These are phyloP conservation scores for Neolamprologus ventralis DNA, from an alignment of 2,113 vertebrate genomes.

Conservation along the genomic window DNA sequence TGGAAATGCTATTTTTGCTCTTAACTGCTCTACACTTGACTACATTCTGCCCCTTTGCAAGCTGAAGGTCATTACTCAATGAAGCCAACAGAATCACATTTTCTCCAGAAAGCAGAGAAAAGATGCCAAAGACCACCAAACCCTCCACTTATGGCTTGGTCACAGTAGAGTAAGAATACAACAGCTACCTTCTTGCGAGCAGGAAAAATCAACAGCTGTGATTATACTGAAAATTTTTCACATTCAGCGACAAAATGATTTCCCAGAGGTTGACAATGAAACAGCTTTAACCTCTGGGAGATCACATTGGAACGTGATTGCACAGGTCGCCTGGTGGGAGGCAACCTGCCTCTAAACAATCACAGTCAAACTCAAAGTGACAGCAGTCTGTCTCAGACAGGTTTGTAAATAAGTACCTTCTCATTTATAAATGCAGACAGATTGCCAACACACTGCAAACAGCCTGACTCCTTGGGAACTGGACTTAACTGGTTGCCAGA, in stretches of 20 bases:
- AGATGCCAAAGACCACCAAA: not conserved
- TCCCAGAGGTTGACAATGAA: not conserved
- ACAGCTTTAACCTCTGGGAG: not conserved
- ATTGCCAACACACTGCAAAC: not conserved
- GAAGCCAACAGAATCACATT: not conserved
- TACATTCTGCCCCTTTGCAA: not conserved
- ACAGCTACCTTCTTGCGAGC: not conserved
- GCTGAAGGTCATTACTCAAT: not conserved
- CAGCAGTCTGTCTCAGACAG: not conserved
- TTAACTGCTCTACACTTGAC: not conserved
- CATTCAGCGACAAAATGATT: not conserved
- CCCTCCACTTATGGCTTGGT: not conserved
- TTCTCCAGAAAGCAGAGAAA: not conserved
- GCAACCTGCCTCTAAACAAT: not conserved
- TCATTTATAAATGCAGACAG: not conserved
- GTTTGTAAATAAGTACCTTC: not conserved
- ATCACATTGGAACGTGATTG: not conserved
- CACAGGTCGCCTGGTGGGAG: not conserved
- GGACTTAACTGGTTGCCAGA: not conserved
- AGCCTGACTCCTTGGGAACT: not conserved
- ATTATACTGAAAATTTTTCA: not conserved
- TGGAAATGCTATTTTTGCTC: not conserved
- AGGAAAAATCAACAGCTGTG: not conserved
- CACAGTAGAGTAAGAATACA: not conserved
- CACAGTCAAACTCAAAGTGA: not conserved